These are phyloP conservation scores for Tragulus kanchil DNA, from an alignment of 2,113 vertebrate genomes.

Conservation along the genomic window DNA sequence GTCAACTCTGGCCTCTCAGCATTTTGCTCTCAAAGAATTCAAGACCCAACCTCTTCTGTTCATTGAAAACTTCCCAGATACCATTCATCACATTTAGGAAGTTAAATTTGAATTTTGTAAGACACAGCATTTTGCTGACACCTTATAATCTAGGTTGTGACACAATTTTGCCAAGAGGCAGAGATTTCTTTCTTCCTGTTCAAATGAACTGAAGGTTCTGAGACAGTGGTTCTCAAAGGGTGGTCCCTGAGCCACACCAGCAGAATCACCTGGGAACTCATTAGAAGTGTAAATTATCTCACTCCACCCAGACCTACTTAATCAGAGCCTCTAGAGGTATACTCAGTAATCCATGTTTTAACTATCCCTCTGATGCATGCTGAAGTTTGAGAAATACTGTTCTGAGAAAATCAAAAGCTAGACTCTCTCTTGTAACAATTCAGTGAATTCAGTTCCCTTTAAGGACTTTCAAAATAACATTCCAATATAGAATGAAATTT, in stretches of 20 bases:
- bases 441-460: background rate
- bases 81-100: background rate
- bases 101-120: slow-evolving; percentile 24
- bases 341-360: background rate
- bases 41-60: background rate
- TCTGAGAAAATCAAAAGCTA: background rate
- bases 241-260: background rate
- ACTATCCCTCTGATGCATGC: background rate
- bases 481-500: background rate
- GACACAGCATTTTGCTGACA: background rate
- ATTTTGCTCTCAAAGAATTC: background rate
- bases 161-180: background rate
- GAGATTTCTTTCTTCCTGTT: background rate
- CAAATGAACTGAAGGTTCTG: background rate
- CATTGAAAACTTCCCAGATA: background rate
- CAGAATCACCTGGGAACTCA: background rate
- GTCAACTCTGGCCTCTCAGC: background rate
- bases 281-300: background rate
- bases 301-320: background rate
- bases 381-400: background rate
- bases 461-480: slow-evolving; percentile 23
- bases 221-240: background rate
- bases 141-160: background rate
- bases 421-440: background rate
- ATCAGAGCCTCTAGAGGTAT: background rate